Evolutionary conservation across 2,797 vertebrate species (phyloP).

Genomic region (Phylloscopus collybita): DNA sequence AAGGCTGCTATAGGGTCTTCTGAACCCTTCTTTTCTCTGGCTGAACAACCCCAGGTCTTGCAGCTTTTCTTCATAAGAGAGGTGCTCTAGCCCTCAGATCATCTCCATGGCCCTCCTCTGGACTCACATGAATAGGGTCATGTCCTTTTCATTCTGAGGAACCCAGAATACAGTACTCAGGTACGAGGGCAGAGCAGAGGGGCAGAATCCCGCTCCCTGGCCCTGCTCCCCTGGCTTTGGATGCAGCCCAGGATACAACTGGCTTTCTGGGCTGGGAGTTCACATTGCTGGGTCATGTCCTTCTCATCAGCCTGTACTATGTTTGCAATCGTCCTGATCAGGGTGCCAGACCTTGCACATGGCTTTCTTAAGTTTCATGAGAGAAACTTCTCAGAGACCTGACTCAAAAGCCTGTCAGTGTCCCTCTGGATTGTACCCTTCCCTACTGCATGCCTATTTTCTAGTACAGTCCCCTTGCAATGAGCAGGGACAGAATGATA

Average conservation of each 20-base stretch:
- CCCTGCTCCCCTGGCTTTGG: neutral
- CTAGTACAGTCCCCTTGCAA: neutral
- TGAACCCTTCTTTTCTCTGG: neutral
- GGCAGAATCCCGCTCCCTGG: neutral
- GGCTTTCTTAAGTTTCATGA: neutral
- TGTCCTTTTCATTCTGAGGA: neutral
- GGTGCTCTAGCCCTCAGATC: neutral
- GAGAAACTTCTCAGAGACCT: neutral
- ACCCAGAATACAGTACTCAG: neutral
- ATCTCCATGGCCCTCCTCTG: neutral
- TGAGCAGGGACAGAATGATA: neutral
- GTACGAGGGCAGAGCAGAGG: no score
- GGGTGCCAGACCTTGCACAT: no score
- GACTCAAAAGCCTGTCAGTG: neutral
- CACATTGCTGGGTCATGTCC: no score
- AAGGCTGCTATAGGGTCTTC: no score
- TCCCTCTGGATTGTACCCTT: neutral
- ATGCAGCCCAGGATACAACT: neutral
- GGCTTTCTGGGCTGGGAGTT: neutral
- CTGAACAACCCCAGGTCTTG: no score
- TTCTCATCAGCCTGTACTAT: neutral
- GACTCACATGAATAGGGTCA: no score
- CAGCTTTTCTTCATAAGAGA: neutral
- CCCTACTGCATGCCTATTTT: neutral
- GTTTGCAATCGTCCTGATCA: no score